These are phyloP conservation scores for Patella ulyssiponensis DNA, from an alignment of 2,888 invertebrate species.

Conservation along the genomic window DNA sequence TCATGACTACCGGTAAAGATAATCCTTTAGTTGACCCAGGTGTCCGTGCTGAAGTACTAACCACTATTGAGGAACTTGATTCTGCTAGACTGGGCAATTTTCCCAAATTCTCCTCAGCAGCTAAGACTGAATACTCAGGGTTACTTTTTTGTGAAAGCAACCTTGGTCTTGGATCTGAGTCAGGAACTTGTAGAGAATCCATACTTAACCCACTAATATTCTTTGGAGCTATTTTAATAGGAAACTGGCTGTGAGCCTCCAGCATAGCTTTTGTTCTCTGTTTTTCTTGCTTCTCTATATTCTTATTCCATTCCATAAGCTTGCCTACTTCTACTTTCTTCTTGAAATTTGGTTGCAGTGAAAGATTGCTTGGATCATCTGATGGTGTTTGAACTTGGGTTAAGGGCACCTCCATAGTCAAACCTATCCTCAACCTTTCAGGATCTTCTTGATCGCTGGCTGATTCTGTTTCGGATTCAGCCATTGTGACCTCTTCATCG, in stretches of 20 bases:
- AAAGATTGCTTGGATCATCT: constrained; percentile 17
- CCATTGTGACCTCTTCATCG: constrained; percentile 36
- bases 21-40: background rate
- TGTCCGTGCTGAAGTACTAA: constrained; percentile 3
- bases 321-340: constrained; percentile 42
- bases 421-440: background rate
- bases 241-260: constrained; percentile 43
- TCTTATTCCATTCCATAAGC: constrained; percentile 36
- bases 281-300: constrained; percentile 35
- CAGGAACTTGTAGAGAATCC: background rate
- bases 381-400: background rate
- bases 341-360: constrained; percentile 37
- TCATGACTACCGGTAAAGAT: background rate
- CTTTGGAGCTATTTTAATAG: constrained; percentile 52
- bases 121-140: constrained; percentile 11
- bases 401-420: constrained; percentile 6
- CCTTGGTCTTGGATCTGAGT: background rate
- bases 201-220: constrained; percentile 7
- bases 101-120: background rate
- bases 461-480: constrained; percentile 26
- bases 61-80: background rate
- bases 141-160: constrained; percentile 14
- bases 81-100: background rate
- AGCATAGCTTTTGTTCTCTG: constrained; percentile 32
- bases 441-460: constrained; percentile 21